A percentile compares a stretch with the other conserved stretches of the same genome.
Conservation (phyloP, 2,888 invertebrate species). For the Aphelenchoides bicaudatus region DNA sequence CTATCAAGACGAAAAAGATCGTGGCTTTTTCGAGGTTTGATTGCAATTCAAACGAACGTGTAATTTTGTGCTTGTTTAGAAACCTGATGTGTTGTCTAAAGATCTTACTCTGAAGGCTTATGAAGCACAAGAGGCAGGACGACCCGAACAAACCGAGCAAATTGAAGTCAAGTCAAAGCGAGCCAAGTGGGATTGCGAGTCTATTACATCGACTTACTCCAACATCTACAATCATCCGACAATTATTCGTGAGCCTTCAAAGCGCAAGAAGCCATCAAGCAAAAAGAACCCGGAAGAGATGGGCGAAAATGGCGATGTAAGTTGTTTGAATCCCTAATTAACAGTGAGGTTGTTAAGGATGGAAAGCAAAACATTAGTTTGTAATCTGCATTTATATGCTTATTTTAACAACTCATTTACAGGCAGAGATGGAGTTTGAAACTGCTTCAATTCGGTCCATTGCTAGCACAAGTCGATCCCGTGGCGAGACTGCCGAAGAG, state of each 20-base stretch:
- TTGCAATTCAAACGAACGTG: background rate
- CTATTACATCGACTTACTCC: conserved; percentile 72
- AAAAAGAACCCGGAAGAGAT: conserved; percentile 17
- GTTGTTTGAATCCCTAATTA: background rate
- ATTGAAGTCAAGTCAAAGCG: conserved; percentile 27
- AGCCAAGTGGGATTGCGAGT: conserved; percentile 54
- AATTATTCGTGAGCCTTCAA: conserved; percentile 68
- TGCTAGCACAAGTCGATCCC: conserved; percentile 63
- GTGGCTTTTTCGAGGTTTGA: conserved; percentile 2
- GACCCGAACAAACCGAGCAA: conserved; percentile 26
- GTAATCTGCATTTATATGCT: background rate
- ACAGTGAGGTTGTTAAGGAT: background rate
- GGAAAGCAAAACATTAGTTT: conserved; percentile 15
- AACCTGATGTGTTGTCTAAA: conserved; percentile 51
- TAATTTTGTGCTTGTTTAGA: conserved; percentile 13
- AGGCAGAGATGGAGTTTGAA: conserved; percentile 35
- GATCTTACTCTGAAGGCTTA: conserved; percentile 38
- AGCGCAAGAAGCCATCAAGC: conserved; percentile 19
- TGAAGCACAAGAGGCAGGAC: conserved; percentile 6
- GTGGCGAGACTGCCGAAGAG: conserved; percentile 77
- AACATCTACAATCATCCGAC: conserved; percentile 88
- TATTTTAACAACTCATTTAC: conserved; percentile 13
- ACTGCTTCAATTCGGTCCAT: conserved; percentile 21
- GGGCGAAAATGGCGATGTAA: background rate
- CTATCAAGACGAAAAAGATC: conserved; percentile 24